Conservation (phyloP, 2,113 vertebrate genomes). For the Garra rufa region DNA sequence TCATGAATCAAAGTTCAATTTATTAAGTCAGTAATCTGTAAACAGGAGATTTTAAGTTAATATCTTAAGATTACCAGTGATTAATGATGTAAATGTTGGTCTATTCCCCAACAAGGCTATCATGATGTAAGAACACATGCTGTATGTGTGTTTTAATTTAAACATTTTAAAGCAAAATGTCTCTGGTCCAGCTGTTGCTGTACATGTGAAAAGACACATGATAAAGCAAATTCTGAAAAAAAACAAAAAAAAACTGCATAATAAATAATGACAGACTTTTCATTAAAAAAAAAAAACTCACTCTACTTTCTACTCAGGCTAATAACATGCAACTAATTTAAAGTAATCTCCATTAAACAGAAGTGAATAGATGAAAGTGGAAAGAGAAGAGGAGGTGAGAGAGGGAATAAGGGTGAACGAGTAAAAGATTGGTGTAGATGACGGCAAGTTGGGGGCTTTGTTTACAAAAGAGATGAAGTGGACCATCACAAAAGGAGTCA, state of each 20-base stretch:
- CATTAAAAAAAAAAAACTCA: too few relatives aligned
- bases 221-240: too few relatives aligned
- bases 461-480: conserved; percentile 79
- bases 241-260: not conserved
- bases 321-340: not conserved
- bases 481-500: conserved; percentile 81
- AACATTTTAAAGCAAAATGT: too few relatives aligned
- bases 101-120: not conserved
- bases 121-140: too few relatives aligned
- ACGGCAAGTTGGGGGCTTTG: conserved; percentile 63
- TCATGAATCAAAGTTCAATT: not conserved
- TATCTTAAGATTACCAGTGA: not conserved
- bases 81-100: not conserved
- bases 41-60: too few relatives aligned
- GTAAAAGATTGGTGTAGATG: conserved; percentile 67
- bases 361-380: not conserved
- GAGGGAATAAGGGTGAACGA: conserved; percentile 46
- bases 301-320: too few relatives aligned
- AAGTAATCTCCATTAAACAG: not conserved
- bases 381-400: conserved; percentile 8
- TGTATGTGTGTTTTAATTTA: too few relatives aligned
- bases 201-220: too few relatives aligned
- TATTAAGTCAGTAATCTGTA: too few relatives aligned
- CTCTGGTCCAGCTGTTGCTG: not conserved
- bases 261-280: not conserved